Evolutionary conservation across 2,797 vertebrate genomes (phyloP).

Genomic region (Erpetoichthys calabaricus): DNA sequence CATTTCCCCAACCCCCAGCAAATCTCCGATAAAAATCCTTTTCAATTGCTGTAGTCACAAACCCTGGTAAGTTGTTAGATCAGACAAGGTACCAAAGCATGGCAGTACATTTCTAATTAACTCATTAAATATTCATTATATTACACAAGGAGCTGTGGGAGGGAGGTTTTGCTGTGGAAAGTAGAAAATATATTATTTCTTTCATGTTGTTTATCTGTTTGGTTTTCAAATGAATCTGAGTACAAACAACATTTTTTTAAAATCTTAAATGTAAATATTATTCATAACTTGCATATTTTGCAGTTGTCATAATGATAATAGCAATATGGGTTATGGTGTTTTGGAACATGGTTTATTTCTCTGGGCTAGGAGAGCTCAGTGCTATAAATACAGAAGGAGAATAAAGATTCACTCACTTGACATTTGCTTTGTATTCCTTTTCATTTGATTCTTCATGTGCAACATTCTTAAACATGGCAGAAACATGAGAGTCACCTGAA

Average conservation of each 20-base stretch:
- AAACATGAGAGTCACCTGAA: too few relatives aligned
- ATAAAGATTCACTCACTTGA: constrained; percentile 32
- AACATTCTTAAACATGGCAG: background rate
- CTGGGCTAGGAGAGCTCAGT: too few relatives aligned
- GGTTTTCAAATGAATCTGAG: background rate
- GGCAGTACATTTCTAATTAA: background rate
- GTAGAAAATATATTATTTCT: background rate
- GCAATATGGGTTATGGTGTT: too few relatives aligned
- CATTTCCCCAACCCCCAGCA: too few relatives aligned
- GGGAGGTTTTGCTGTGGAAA: background rate
- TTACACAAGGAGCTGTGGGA: background rate
- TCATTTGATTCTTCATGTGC: constrained; percentile 29
- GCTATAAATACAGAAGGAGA: too few relatives aligned
- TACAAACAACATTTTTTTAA: too few relatives aligned
- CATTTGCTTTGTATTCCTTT: constrained; percentile 27
- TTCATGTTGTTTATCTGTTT: constrained; percentile 1
- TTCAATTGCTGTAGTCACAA: background rate
- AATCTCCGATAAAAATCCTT: background rate
- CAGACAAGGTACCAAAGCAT: background rate
- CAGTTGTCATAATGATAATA: too few relatives aligned
- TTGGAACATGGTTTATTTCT: too few relatives aligned
- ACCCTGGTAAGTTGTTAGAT: background rate
- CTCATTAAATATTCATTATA: background rate
- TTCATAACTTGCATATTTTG: too few relatives aligned
- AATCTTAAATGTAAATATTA: too few relatives aligned